Evolutionary conservation across 2,888 invertebrate genomes (phyloP).

Genomic region (Eumacrocentrus americanus): DNA sequence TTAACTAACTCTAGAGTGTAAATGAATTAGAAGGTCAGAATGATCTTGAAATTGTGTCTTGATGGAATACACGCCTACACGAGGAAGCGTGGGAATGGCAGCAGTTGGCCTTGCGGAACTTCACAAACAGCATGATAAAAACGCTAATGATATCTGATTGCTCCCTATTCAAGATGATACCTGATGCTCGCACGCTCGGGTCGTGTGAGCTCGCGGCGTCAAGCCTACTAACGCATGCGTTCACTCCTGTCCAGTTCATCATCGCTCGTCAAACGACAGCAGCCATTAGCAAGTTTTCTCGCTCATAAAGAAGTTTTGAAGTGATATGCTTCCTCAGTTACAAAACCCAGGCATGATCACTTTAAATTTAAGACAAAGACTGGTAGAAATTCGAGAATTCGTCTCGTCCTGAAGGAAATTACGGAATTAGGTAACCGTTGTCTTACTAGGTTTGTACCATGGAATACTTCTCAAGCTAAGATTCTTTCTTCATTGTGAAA

Average conservation of each 20-base stretch:
- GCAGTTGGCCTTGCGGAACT: slow-evolving; percentile 36
- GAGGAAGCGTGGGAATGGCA: slow-evolving; percentile 42
- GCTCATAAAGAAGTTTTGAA: too few relatives aligned
- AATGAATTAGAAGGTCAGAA: not conserved
- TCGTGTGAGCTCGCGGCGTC: slow-evolving; percentile 36
- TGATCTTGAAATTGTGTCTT: not conserved
- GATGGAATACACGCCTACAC: not conserved
- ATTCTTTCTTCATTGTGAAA: too few relatives aligned
- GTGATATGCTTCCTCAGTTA: too few relatives aligned
- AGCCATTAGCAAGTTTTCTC: slow-evolving; percentile 27
- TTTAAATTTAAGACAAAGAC: too few relatives aligned
- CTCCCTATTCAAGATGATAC: slow-evolving; percentile 57
- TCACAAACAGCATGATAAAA: slow-evolving; percentile 45
- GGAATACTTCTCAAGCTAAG: too few relatives aligned
- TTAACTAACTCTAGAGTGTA: not conserved
- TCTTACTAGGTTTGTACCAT: too few relatives aligned
- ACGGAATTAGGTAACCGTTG: too few relatives aligned
- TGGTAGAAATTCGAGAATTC: too few relatives aligned
- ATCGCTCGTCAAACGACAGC: slow-evolving; percentile 32
- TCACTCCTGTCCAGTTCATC: slow-evolving; percentile 20
- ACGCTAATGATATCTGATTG: slow-evolving; percentile 60
- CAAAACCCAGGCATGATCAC: too few relatives aligned
- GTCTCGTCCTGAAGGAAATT: too few relatives aligned
- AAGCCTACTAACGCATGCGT: too few relatives aligned
- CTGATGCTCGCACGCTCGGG: slow-evolving; percentile 33